phyloP scores from a whole-genome alignment of 2,888 invertebrate genomes.

The Rhingia campestris region DNA sequence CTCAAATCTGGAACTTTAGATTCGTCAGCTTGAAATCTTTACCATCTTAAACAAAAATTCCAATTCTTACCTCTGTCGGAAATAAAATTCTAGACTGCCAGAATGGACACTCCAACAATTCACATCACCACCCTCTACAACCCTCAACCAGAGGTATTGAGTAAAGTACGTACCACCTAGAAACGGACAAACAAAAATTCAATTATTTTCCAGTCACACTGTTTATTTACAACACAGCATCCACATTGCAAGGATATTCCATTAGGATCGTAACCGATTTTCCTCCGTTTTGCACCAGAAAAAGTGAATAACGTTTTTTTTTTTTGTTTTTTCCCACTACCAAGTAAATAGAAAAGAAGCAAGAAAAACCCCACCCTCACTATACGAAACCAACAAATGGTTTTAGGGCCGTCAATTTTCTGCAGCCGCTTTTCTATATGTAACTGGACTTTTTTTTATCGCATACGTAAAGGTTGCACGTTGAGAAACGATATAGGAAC shows the following conservation, averaged over 20 bases:
- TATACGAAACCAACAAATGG: slow-evolving; percentile 23
- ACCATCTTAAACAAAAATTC: no score
- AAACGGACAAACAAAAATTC: slow-evolving; percentile 44
- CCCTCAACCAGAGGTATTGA: no score
- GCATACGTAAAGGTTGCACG: slow-evolving; percentile 36
- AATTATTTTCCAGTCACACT: slow-evolving; percentile 59
- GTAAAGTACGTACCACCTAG: neutral
- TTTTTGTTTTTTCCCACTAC: neutral
- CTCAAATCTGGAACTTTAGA: no score
- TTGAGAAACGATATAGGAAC: slow-evolving; percentile 70
- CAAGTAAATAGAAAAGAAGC: slow-evolving; percentile 52
- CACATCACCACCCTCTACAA: no score
- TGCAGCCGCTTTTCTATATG: slow-evolving; percentile 60
- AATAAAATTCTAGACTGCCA: no score
- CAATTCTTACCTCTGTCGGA: no score
- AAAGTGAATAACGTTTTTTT: slow-evolving; percentile 56
- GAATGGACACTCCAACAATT: no score
- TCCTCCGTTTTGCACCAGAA: slow-evolving; percentile 29
- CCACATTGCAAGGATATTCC: slow-evolving; percentile 8
- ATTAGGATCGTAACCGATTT: slow-evolving; percentile 61
- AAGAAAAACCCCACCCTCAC: slow-evolving; percentile 20
- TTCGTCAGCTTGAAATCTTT: no score
- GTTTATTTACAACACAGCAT: slow-evolving; percentile 44
- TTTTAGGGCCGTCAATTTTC: slow-evolving; percentile 69
- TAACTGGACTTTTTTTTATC: slow-evolving; percentile 26